These are phyloP conservation scores for Dunckerocampus dactyliophorus DNA, from an alignment of 2,113 vertebrate species.

Conservation along the genomic window DNA sequence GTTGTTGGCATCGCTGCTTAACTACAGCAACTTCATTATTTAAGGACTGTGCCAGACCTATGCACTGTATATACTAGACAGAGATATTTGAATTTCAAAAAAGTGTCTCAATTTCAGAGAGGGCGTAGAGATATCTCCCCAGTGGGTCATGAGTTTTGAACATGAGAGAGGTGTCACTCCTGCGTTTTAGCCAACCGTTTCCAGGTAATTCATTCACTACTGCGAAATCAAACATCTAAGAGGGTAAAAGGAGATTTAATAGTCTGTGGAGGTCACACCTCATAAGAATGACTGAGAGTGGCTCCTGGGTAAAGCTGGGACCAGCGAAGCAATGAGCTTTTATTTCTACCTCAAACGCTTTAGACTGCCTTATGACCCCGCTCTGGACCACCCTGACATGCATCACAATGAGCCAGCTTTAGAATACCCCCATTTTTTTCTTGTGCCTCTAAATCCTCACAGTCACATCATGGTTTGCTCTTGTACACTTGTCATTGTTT, in stretches of 20 bases:
- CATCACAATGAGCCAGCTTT: constrained; percentile 42
- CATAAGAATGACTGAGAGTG: constrained; percentile 59
- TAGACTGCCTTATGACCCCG: constrained; percentile 49
- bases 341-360: constrained; percentile 63
- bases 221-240: constrained; percentile 49
- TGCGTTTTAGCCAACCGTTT: constrained; percentile 1
- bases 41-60: constrained; percentile 33
- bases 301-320: constrained; percentile 51
- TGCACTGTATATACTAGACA: constrained; percentile 10
- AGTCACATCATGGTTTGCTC: constrained; percentile 26
- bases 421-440: constrained; percentile 4
- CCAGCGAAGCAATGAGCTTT: constrained; percentile 58
- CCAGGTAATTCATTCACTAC: constrained; percentile 57
- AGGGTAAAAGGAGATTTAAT: constrained; percentile 59
- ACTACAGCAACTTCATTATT: constrained; percentile 47
- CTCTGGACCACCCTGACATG: constrained; percentile 44
- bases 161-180: constrained; percentile 42
- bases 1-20: constrained; percentile 32
- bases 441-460: constrained; percentile 3
- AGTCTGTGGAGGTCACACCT: constrained; percentile 66
- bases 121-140: constrained; percentile 57
- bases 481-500: constrained; percentile 34
- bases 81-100: constrained; percentile 24
- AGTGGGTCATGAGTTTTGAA: constrained; percentile 43
- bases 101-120: constrained; percentile 51